These are phyloP conservation scores for Acleris literana DNA, from an alignment of 2,888 invertebrate species.

Conservation along the genomic window DNA sequence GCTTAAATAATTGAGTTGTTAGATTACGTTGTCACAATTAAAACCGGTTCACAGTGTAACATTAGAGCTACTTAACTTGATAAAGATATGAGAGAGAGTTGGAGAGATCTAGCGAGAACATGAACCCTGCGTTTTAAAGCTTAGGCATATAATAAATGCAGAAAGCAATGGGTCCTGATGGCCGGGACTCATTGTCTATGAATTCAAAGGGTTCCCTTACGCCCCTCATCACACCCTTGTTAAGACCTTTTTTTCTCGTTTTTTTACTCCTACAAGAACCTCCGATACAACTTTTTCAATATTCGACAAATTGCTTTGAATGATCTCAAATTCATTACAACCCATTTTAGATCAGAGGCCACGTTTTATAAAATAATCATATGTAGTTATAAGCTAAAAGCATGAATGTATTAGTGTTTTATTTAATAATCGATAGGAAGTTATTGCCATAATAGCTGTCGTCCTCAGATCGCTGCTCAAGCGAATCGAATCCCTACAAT, in stretches of 20 bases:
- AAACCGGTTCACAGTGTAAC: background rate
- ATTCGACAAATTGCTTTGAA: constrained; percentile 19
- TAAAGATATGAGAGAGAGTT: constrained; percentile 14
- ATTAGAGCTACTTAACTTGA: background rate
- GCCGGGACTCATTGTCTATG: constrained; percentile 34
- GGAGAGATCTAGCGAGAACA: constrained; percentile 1
- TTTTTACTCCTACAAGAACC: constrained; percentile 14
- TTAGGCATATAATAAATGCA: constrained; percentile 30
- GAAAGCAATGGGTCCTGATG: constrained; percentile 27
- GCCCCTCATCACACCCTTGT: constrained; percentile 27
- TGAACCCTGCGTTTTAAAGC: constrained; percentile 1
- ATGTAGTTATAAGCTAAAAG: too few relatives aligned
- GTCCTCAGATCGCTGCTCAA: too few relatives aligned
- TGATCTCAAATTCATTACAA: constrained; percentile 12
- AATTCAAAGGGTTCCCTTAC: constrained; percentile 26
- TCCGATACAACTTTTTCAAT: constrained; percentile 31
- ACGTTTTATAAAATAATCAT: too few relatives aligned
- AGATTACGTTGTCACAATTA: constrained; percentile 3
- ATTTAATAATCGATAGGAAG: too few relatives aligned
- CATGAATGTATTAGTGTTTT: too few relatives aligned
- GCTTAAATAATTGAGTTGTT: background rate
- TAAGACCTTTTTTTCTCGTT: constrained; percentile 8
- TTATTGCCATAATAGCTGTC: background rate
- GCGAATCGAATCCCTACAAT: too few relatives aligned
- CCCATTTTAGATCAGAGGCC: too few relatives aligned